A percentile compares a stretch with the other conserved stretches of the same genome.
These are phyloP conservation scores for Chrysomela aeneicollis DNA, from an alignment of 2,888 invertebrate species.

Conservation along the genomic window DNA sequence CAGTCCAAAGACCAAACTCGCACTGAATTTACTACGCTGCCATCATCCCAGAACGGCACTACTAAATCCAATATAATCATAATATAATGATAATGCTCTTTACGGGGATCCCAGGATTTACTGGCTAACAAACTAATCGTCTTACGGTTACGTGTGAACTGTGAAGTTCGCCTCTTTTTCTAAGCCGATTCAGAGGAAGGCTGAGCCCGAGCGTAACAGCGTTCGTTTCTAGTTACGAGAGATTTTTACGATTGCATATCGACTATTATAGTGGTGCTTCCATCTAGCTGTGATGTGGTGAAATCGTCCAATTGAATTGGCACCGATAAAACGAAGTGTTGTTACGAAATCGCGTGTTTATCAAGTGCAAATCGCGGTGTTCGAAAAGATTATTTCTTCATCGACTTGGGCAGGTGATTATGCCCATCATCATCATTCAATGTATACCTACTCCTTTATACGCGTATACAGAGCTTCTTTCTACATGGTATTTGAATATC, in stretches of 20 bases:
- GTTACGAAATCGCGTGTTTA: constrained; percentile 13
- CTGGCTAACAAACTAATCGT: constrained; percentile 60
- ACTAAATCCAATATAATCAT: constrained; percentile 63
- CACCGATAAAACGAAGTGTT: constrained; percentile 25
- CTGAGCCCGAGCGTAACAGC: constrained; percentile 33
- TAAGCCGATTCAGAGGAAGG: constrained; percentile 51
- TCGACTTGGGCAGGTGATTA: constrained; percentile 5
- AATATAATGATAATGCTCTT: constrained; percentile 63
- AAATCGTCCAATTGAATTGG: constrained; percentile 24
- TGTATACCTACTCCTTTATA: too few relatives aligned
- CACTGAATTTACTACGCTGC: constrained; percentile 55
- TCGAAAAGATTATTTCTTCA: constrained; percentile 10
- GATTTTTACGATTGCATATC: constrained; percentile 12
- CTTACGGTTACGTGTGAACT: constrained; percentile 62
- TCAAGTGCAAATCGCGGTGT: not conserved
- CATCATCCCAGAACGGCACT: constrained; percentile 57
- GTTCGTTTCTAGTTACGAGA: constrained; percentile 10
- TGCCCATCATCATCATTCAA: too few relatives aligned
- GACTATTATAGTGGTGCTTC: constrained; percentile 15
- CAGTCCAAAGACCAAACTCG: constrained; percentile 51
- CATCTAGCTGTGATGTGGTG: constrained; percentile 24
- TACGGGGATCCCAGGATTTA: constrained; percentile 61
- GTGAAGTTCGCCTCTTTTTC: constrained; percentile 62
- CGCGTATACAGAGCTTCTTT: too few relatives aligned
- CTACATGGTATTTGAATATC: too few relatives aligned